Evolutionary conservation across 2,888 invertebrate species (phyloP).

Genomic region (Carcina quercana): DNA sequence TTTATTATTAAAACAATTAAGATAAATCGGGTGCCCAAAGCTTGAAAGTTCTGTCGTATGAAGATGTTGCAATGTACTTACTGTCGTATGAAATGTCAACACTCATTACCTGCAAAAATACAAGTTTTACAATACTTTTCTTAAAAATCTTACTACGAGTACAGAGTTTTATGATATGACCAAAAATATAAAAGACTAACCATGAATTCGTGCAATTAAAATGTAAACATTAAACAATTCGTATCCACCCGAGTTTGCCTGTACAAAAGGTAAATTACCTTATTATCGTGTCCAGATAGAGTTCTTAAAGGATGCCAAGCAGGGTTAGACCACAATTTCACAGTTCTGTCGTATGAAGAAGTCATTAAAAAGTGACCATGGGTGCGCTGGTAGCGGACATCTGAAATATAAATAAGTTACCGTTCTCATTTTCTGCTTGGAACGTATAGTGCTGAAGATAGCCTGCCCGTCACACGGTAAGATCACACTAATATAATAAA

Average conservation of each 20-base stretch:
- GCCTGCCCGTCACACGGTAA: too few relatives aligned
- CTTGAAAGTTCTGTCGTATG: conserved; percentile 98
- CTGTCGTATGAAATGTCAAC: conserved; percentile 92
- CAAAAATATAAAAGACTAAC: too few relatives aligned
- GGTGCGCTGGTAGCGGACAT: conserved; percentile 91
- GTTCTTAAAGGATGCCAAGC: conserved; percentile 98
- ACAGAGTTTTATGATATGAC: too few relatives aligned
- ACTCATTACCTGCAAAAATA: conserved; percentile 81
- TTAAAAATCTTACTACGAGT: too few relatives aligned
- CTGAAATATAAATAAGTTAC: conserved; percentile 79
- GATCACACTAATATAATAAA: too few relatives aligned
- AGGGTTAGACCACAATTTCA: conserved; percentile 96
- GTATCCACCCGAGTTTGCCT: too few relatives aligned
- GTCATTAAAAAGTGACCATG: conserved; percentile 93
- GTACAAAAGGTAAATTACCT: conserved; percentile 48
- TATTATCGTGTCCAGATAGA: conserved; percentile 95
- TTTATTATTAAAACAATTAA: conserved; percentile 14
- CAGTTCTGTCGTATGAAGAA: conserved; percentile 93
- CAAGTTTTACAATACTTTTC: too few relatives aligned
- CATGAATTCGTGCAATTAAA: too few relatives aligned
- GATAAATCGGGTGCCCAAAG: conserved; percentile 89
- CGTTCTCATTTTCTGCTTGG: too few relatives aligned
- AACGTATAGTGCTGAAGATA: too few relatives aligned
- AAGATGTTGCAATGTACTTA: conserved; percentile 93
- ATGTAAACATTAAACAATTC: too few relatives aligned